A percentile compares a stretch with the other conserved stretches of the same genome.
Conservation (phyloP, 30 jellyfish, hydroid and myxozoan genomes). For the Turritopsis rubra region DNA sequence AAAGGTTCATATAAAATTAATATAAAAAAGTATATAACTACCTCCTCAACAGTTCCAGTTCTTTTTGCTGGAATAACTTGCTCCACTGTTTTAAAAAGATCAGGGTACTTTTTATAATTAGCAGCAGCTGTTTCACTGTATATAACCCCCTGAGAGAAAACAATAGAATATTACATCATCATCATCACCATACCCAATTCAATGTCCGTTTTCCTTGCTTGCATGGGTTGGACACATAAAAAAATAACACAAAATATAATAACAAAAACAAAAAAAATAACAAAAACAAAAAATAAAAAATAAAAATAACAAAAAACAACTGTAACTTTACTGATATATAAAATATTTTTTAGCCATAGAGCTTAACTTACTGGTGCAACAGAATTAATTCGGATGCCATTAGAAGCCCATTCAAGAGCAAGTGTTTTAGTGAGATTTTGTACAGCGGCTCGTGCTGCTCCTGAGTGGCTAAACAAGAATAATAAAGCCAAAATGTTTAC, state of each 20-base stretch:
- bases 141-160: constrained; percentile 64
- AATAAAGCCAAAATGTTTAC: not conserved
- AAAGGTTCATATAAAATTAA: not conserved
- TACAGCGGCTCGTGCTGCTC: constrained; percentile 96
- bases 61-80: constrained; percentile 55
- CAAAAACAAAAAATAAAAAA: no score
- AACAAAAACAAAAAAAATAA: no score
- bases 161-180: not conserved
- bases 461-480: constrained; percentile 56
- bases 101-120: constrained; percentile 51
- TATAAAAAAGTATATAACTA: not conserved
- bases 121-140: constrained; percentile 94
- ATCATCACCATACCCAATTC: no score
- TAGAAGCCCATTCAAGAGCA: constrained; percentile 95
- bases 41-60: constrained; percentile 94
- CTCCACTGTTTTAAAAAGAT: constrained; percentile 41
- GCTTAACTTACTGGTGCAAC: constrained; percentile 93
- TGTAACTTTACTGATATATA: not conserved
- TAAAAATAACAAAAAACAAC: no score
- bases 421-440: constrained; percentile 73
- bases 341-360: not conserved
- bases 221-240: no score
- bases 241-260: no score
- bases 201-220: no score
- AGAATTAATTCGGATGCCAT: constrained; percentile 82